Percentiles rank a stretch among this genome's conserved stretches.
Evolutionary conservation across 1,140 invertebrate species (phyloP).

Genomic region (Rhopalosiphum maidis): DNA sequence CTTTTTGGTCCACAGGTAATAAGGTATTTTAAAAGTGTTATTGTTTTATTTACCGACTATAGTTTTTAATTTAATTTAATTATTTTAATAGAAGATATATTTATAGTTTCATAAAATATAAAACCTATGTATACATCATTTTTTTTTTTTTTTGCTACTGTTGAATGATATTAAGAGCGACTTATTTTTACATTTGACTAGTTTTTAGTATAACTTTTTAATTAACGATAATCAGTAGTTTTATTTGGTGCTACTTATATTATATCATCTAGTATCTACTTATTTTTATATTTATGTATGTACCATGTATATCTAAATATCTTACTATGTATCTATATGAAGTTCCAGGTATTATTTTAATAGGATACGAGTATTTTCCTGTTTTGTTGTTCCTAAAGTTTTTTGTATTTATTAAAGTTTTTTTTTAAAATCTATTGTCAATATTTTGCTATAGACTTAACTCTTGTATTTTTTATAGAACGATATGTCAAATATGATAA

Average conservation of each 20-base stretch:
- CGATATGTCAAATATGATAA: too few species aligned
- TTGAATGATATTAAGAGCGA: background rate
- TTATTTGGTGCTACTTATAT: background rate
- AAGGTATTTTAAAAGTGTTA: background rate
- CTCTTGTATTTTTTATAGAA: background rate
- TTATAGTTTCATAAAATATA: too few species aligned
- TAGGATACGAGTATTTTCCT: background rate
- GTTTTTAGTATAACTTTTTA: constrained; percentile 42
- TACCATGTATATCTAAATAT: too few species aligned
- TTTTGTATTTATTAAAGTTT: too few species aligned
- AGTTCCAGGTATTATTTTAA: background rate
- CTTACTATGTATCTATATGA: too few species aligned
- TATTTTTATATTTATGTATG: too few species aligned
- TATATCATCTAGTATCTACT: too few species aligned
- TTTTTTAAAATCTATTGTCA: background rate
- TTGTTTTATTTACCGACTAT: background rate
- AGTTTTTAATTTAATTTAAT: background rate
- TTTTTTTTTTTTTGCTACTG: background rate
- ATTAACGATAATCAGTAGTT: background rate
- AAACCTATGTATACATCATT: background rate
- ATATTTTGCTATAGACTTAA: background rate
- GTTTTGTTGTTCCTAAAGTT: background rate
- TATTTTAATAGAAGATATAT: background rate
- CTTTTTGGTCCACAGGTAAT: background rate
- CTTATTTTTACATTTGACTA: constrained; percentile 35